phyloP scores from a whole-genome alignment of 2,797 vertebrate genomes.

The Atherinosoma microstoma region DNA sequence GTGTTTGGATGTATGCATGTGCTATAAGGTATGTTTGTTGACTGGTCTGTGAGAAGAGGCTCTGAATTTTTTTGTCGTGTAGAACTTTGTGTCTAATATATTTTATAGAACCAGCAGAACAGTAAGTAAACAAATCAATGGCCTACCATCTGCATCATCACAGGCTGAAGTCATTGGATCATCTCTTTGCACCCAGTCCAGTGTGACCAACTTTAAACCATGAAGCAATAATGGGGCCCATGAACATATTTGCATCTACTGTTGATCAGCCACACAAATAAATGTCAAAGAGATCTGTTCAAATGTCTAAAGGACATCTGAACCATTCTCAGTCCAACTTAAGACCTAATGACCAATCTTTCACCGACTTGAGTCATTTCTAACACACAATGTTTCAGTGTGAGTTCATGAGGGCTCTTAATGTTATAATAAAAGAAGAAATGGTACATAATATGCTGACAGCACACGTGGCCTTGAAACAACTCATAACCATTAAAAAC shows the following conservation, averaged over 20 bases:
- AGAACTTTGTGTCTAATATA: conserved; percentile 27
- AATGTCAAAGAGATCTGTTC: not conserved
- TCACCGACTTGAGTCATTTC: not conserved
- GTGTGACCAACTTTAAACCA: not conserved
- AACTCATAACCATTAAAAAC: not conserved
- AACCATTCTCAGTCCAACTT: not conserved
- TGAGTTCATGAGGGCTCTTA: not conserved
- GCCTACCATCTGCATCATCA: conserved; percentile 36
- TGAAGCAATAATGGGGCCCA: not conserved
- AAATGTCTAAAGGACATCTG: too few relatives aligned
- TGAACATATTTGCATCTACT: not conserved
- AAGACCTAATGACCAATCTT: not conserved
- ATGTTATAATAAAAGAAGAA: not conserved
- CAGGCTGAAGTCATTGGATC: not conserved
- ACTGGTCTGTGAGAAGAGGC: conserved; percentile 20
- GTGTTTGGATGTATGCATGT: not conserved
- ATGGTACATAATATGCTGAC: not conserved
- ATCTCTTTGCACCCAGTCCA: not conserved
- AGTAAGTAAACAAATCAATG: conserved; percentile 49
- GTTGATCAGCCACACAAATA: not conserved
- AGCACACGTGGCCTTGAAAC: not conserved
- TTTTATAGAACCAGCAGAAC: conserved; percentile 42
- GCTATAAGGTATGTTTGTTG: conserved; percentile 12
- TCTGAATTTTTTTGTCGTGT: not conserved
- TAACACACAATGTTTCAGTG: not conserved